phyloP scores from a whole-genome alignment of 2,113 vertebrate species.

The Gorsachius goisagi region DNA sequence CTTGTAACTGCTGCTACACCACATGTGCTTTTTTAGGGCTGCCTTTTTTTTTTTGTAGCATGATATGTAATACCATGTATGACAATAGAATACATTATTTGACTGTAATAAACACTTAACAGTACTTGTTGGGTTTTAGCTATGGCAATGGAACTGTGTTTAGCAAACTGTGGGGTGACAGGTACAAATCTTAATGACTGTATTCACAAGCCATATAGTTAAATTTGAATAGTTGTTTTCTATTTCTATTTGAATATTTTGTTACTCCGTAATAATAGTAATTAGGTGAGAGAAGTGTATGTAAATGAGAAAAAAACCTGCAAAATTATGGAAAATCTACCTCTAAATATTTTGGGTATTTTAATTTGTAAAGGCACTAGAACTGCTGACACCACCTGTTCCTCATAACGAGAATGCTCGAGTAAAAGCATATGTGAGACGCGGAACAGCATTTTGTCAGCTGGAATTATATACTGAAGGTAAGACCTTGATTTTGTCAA shows the following conservation, averaged over 20 bases:
- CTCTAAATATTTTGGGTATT: not conserved
- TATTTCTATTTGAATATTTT: not conserved
- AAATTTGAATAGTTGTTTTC: not conserved
- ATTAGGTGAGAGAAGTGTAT: not conserved
- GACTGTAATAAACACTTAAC: not conserved
- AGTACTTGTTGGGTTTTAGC: not conserved
- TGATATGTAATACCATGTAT: not conserved
- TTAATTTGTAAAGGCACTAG: constrained; percentile 81
- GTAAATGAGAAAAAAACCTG: not conserved
- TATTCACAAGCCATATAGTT: not conserved
- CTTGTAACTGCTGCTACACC: not conserved
- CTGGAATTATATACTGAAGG: constrained; percentile 92
- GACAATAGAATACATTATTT: not conserved
- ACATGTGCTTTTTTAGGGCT: not conserved
- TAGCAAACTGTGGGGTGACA: not conserved
- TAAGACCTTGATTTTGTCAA: constrained; percentile 42
- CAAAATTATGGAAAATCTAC: not conserved
- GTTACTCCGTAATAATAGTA: not conserved
- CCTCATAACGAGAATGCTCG: constrained; percentile 83
- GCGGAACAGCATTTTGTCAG: constrained; percentile 91
- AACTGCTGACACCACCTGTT: constrained; percentile 87
- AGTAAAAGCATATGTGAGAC: constrained; percentile 83
- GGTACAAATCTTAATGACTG: not conserved
- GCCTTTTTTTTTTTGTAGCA: not conserved
- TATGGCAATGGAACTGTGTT: not conserved